phyloP scores from a whole-genome alignment of 2,888 invertebrate species.

The Oscheius sp. region DNA sequence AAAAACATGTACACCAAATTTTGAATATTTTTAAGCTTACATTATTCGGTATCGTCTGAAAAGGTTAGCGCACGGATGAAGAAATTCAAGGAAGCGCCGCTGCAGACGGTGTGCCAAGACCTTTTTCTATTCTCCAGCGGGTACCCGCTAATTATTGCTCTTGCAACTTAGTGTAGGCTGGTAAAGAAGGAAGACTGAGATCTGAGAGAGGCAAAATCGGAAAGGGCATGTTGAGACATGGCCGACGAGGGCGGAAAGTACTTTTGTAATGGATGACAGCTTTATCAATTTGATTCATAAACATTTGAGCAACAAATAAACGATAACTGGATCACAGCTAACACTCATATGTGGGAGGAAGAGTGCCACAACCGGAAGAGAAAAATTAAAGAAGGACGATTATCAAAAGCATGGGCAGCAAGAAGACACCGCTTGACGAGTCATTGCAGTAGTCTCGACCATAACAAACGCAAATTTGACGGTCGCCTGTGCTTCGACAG shows the following conservation, averaged over 20 bases:
- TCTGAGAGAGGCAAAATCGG: neutral
- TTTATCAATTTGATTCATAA: constrained; percentile 11
- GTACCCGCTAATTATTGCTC: neutral
- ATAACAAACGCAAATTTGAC: constrained; percentile 50
- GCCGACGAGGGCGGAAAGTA: neutral
- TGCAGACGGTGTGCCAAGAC: neutral
- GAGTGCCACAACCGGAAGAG: constrained; percentile 17
- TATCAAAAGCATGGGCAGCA: constrained; percentile 2
- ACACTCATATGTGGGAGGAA: constrained; percentile 24
- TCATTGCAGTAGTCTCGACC: constrained; percentile 32
- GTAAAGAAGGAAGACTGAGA: neutral
- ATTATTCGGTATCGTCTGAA: too few species aligned
- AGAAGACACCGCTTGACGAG: neutral
- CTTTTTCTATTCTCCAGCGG: constrained; percentile 15
- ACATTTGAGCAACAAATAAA: constrained; percentile 37
- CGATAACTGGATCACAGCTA: constrained; percentile 19
- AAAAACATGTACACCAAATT: too few species aligned
- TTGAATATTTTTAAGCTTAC: too few species aligned
- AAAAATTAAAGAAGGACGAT: neutral
- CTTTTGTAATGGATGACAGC: constrained; percentile 24
- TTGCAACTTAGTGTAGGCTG: too few species aligned
- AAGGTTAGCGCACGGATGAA: too few species aligned
- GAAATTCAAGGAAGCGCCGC: too few species aligned
- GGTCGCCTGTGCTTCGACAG: constrained; percentile 44
- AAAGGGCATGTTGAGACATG: constrained; percentile 16